Conservation (phyloP, 2,113 vertebrate species). For the Pandion haliaetus region DNA sequence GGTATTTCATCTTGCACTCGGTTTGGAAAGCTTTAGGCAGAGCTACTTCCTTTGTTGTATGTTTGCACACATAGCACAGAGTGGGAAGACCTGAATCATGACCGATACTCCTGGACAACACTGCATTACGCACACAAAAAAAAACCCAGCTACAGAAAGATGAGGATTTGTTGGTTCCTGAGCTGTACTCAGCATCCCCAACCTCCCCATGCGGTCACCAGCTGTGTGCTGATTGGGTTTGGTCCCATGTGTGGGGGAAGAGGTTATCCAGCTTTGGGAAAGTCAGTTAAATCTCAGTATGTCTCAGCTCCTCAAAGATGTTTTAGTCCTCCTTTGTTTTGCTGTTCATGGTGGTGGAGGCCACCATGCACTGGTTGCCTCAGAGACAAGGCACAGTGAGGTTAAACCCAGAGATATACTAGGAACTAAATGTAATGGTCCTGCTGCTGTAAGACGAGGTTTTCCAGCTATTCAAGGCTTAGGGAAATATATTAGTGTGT, state of each 20-base stretch:
- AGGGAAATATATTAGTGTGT: not conserved
- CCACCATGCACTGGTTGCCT: not conserved
- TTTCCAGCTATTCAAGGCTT: not conserved
- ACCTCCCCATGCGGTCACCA: not conserved
- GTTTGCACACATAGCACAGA: not conserved
- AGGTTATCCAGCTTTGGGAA: not conserved
- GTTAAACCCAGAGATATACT: not conserved
- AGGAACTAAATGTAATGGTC: not conserved
- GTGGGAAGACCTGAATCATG: not conserved
- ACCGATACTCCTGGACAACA: not conserved
- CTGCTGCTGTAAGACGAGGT: not conserved
- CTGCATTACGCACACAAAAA: not conserved
- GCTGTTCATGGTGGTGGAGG: not conserved
- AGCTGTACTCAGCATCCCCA: not conserved
- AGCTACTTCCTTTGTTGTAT: not conserved
- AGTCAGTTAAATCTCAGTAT: not conserved
- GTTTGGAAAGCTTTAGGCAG: not conserved
- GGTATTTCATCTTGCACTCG: not conserved
- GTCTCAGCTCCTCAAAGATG: not conserved
- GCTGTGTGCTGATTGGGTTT: not conserved
- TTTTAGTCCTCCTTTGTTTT: not conserved
- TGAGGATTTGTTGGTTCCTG: not conserved
- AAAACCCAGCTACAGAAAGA: not conserved
- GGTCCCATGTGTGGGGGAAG: accelerated
- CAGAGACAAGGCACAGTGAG: not conserved